Evolutionary conservation across 2,888 invertebrate genomes (phyloP), one percentile per base, ranked within the genome.

Genomic region (Atherix ibis): DNA sequence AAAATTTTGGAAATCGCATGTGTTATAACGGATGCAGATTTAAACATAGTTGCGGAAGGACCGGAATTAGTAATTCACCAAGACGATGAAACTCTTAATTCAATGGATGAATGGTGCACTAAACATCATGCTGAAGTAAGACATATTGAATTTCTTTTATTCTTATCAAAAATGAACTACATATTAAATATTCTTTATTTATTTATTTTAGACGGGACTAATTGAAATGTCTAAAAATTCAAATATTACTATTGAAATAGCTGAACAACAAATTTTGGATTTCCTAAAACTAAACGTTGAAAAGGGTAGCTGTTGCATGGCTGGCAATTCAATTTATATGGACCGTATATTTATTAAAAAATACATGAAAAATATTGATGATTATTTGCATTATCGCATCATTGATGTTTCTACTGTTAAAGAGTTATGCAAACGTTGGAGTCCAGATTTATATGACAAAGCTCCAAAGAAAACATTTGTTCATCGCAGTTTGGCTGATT

Each of bases 341-440:
- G 95, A 97, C 55, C 67, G 83, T 41, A 44, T 77, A 33, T 97
- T 95, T 58, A 52, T 97, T 16, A 52, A 58, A 9, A 80, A 81
- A 59, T 75, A 80, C 51, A 87, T 94, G 84, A 91, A 89, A 1
- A 64, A 45, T 27, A 60, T 95, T 5, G 55, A 80, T 50, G 53
- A 70, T 2, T 83, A 88, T 54, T 62, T 95, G 43, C 91, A 95
- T 54, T 92, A 95, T 58, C 71, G 95, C 47, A 78, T 88, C 28
- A 75, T 98, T 41, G 97, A 97, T 65, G 91, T 94, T 3, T 85
- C 84, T 22, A 73, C 84, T 0, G 61, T 97, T 13, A 94, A 92
- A 55, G 92, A 94, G 58, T 54, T 95, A 34, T 72, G 68, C 9
- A 70, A 67, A 43, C 58, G 82, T 12, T 95, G 94, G 92, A 75